phyloP scores from a whole-genome alignment of 2,113 vertebrate genomes.

The Lagopus muta region DNA sequence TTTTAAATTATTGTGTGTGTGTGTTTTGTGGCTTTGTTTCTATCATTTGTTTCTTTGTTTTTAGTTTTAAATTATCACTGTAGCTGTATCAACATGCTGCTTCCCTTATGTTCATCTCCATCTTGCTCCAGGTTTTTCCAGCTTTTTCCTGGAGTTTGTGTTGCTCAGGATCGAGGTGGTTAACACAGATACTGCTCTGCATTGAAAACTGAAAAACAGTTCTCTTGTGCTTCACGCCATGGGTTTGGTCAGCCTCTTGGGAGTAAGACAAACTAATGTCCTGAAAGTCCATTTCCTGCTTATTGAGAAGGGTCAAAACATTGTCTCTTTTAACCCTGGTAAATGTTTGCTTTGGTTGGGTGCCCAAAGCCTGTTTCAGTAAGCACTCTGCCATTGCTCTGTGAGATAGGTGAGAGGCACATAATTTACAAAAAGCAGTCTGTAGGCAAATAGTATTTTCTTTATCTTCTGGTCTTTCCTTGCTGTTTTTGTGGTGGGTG shows the following conservation, averaged over 20 bases:
- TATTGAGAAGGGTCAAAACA: not conserved
- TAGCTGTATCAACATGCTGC: not conserved
- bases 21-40: not conserved
- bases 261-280: not conserved
- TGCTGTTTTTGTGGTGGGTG: not conserved
- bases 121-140: not conserved
- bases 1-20: not conserved
- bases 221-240: not conserved
- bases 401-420: not conserved
- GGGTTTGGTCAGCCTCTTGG: not conserved
- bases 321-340: not conserved
- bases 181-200: not conserved
- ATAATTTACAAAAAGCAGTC: not conserved
- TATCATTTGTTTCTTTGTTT: not conserved
- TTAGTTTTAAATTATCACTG: not conserved
- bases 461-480: not conserved
- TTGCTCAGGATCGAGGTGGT: not conserved
- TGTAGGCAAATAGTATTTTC: not conserved
- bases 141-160: not conserved
- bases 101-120: not conserved
- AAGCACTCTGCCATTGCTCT: not conserved
- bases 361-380: not conserved
- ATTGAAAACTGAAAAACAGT: not conserved
- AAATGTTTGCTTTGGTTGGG: not conserved
- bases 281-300: conserved; percentile 17